These are phyloP conservation scores for Bufo gargarizans DNA, from an alignment of 2,113 vertebrate species.

Conservation along the genomic window DNA sequence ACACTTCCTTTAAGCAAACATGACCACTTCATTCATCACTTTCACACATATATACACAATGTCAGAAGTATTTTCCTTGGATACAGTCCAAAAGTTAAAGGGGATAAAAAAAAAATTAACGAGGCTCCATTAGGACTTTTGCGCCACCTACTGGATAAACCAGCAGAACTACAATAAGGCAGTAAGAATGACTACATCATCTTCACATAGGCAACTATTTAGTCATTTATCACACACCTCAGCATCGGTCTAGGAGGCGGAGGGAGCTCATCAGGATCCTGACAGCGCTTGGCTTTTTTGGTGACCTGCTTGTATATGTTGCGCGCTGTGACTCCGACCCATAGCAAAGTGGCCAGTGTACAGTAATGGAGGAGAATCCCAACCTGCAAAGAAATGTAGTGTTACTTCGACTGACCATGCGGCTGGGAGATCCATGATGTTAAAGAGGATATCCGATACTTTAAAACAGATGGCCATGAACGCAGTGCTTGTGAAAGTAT, in stretches of 20 bases:
- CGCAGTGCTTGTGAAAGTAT: too few species aligned
- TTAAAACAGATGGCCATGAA: too few species aligned
- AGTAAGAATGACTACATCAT: not conserved
- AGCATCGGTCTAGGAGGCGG: slow-evolving; percentile 95
- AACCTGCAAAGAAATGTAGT: slow-evolving; percentile 73
- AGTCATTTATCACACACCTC: slow-evolving; percentile 71
- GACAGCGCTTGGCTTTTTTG: slow-evolving; percentile 88
- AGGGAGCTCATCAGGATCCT: slow-evolving; percentile 91
- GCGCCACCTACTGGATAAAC: not conserved
- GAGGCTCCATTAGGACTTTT: not conserved
- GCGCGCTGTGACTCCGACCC: slow-evolving; percentile 93
- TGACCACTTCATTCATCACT: slow-evolving; percentile 26
- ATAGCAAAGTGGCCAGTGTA: slow-evolving; percentile 90
- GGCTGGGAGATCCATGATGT: too few species aligned
- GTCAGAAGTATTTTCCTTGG: slow-evolving; percentile 5
- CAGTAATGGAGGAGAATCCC: slow-evolving; percentile 97
- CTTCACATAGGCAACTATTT: not conserved
- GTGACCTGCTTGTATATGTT: slow-evolving; percentile 98
- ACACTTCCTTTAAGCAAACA: slow-evolving; percentile 34
- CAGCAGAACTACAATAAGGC: not conserved
- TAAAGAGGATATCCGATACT: too few species aligned
- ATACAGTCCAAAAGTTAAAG: not conserved
- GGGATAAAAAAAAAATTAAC: not conserved
- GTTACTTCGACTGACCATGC: not conserved
- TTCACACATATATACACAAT: slow-evolving; percentile 3